phyloP scores from a whole-genome alignment of 2,113 vertebrate genomes.

The Holacanthus passer region DNA sequence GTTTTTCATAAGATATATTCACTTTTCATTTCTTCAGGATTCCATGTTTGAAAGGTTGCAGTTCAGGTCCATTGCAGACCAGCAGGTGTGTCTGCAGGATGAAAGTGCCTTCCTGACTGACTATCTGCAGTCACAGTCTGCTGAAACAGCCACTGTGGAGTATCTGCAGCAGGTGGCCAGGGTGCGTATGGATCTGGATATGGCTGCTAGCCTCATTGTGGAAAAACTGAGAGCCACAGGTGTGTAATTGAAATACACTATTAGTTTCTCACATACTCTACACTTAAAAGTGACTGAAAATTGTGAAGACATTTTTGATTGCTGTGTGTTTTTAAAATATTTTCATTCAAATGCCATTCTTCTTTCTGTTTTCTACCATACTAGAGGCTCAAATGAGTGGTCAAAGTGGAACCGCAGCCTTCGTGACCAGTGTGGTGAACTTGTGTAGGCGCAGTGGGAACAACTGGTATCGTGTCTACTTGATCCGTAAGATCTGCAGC shows the following conservation, averaged over 20 bases:
- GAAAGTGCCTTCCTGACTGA: slow-evolving; percentile 54
- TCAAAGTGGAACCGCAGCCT: slow-evolving; percentile 42
- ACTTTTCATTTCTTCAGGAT: slow-evolving; percentile 82
- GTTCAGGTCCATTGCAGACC: slow-evolving; percentile 63
- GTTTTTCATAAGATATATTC: not conserved
- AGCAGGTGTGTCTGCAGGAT: slow-evolving; percentile 44
- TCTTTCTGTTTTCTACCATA: not conserved
- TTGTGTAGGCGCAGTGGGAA: slow-evolving; percentile 83
- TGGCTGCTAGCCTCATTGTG: slow-evolving; percentile 83
- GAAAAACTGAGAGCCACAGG: slow-evolving; percentile 52
- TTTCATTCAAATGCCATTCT: not conserved
- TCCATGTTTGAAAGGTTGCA: slow-evolving; percentile 89
- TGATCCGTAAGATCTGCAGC: slow-evolving; percentile 88
- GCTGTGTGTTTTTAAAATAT: not conserved
- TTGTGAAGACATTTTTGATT: not conserved
- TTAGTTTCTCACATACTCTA: not conserved
- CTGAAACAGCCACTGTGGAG: slow-evolving; percentile 78
- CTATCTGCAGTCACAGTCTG: slow-evolving; percentile 71
- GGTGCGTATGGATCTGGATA: slow-evolving; percentile 88
- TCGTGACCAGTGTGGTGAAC: slow-evolving; percentile 74
- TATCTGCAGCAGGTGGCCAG: slow-evolving; percentile 89
- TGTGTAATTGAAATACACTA: slow-evolving; percentile 10
- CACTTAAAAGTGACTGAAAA: not conserved
- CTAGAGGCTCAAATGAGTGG: slow-evolving; percentile 39
- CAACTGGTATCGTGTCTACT: slow-evolving; percentile 91